Conservation (phyloP, 2,888 invertebrate species). For the Rhingia campestris region DNA sequence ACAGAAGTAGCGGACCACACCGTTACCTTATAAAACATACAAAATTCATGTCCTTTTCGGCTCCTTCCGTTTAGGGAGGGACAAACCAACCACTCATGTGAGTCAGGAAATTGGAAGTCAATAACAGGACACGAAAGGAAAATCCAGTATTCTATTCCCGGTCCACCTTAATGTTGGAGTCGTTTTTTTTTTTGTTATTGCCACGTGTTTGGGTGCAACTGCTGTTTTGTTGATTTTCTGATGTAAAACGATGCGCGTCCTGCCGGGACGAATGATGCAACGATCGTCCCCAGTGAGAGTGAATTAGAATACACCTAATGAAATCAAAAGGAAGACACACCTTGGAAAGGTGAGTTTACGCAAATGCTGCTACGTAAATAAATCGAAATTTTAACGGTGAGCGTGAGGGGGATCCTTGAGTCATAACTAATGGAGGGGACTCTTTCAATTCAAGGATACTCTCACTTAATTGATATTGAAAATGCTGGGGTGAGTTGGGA, state of each 20-base stretch:
- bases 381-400: conserved; percentile 50
- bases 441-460: conserved; percentile 9
- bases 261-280: conserved; percentile 52
- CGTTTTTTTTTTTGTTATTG: conserved; percentile 10
- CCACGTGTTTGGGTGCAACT: conserved; percentile 50
- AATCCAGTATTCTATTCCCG: conserved; percentile 24
- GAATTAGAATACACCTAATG: conserved; percentile 60
- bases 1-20: conserved; percentile 60
- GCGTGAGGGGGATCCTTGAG: conserved; percentile 3
- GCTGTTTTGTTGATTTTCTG: conserved; percentile 41
- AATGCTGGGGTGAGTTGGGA: background rate
- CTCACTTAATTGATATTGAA: conserved; percentile 12
- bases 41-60: conserved; percentile 2
- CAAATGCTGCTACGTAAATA: conserved; percentile 57
- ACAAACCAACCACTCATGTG: conserved; percentile 11
- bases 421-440: background rate
- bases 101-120: conserved; percentile 52
- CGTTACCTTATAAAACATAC: conserved; percentile 43
- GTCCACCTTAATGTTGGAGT: conserved; percentile 29
- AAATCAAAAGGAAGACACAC: conserved; percentile 64
- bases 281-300: conserved; percentile 47
- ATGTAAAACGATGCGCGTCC: conserved; percentile 30
- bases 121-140: conserved; percentile 21
- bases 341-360: conserved; percentile 48
- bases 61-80: conserved; percentile 1